Evolutionary conservation across 1,140 invertebrate genomes (phyloP), one percentile per base, ranked within the genome.

Genomic region (Drosophila novamexicana): DNA sequence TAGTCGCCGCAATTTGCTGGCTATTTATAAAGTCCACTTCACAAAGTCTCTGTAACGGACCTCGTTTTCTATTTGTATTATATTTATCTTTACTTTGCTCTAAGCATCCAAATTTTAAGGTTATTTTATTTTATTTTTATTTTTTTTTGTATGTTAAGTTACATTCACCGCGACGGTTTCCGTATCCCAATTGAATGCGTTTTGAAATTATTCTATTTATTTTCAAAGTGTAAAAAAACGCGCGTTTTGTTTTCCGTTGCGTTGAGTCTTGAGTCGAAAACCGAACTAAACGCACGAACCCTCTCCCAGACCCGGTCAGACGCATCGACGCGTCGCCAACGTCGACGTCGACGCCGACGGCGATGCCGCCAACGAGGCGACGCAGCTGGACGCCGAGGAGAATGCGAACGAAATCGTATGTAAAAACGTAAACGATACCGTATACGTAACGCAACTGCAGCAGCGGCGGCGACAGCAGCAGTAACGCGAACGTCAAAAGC

Each of bases 221-320:
- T 45, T 54, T 36, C 5, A 34, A 62, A 53, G 32, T 67, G 63
- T 64, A 37, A 9, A 62, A 70, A 70, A 71, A 59, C 62, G 45
- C 72, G 68, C 63, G 47, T 67, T 62, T 50, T 62, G 22, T 37
- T 63, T 29, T 49, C 39, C 59, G 52, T 58, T 75, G 72, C 72
- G 72, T 67, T 70, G 57, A 67, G 71, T 62, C 66, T 74, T 74
- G 77, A 77, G 77, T 73, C 84, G 64, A 88, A 81, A 78, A 88
- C 77, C 84, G 84, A 88, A 88, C 84, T 88, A 50, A 89, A 67
- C 67, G 45, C 42, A 70, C 47, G 40, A 68, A 69, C 58, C 68
- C 22, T 75, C 32, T 72, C 53, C 64, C 45, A 73, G 2, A 47
- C 57, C 61, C 40, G 54, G 42, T 22, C 34, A 66, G 74, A 75